Evolutionary conservation across 2,888 invertebrate species (phyloP), one percentile per base, ranked within the genome.

Genomic region (Macrosiphum euphorbiae): DNA sequence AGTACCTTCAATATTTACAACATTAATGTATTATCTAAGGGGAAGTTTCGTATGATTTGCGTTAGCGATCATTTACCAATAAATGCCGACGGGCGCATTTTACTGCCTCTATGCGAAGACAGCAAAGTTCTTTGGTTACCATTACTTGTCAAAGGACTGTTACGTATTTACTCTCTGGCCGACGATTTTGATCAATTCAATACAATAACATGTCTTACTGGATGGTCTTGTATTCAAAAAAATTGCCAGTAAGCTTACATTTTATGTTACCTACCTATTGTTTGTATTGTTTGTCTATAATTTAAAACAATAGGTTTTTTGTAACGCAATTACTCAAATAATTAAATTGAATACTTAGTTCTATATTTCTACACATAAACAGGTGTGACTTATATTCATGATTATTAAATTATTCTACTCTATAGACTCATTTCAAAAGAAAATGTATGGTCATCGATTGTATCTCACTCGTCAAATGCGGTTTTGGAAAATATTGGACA

Each of bases 21-120:
- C 3, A 52, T 50, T 52, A 10, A 35, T 52, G 52, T 88, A 35
- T 20, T 87, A n/a, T 16, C n/a, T 52, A 10, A 92, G 94, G 94
- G 94, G 47, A 90, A 94, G 41, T 94, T 94, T n/a, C 94, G 94
- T 16, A 90, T 94, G 94, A 28, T 94, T 26, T 90, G 94, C 50
- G 94, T 94, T 4, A 94, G 94, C 52, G 94, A 94, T 87, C 94
- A 94, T n/a, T n/a, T 94, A 24, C 94, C 94, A 3, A 8, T 90
- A 5, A 44, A 28, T 44, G n/a, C n/a, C 35, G 50, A 90, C 16
- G n/a, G 52, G 3, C 86, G 28, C 3, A 20, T 90, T 61, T 52
- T 94, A 41, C 13, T 94, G n/a, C 94, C 94, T n/a, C 28, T 94
- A 20, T 94, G 94, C n/a, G 67, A 90, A 44, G 87, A 90, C 86